Conservation (phyloP, 2,888 invertebrate species). For the Microctonus hyperodae region DNA sequence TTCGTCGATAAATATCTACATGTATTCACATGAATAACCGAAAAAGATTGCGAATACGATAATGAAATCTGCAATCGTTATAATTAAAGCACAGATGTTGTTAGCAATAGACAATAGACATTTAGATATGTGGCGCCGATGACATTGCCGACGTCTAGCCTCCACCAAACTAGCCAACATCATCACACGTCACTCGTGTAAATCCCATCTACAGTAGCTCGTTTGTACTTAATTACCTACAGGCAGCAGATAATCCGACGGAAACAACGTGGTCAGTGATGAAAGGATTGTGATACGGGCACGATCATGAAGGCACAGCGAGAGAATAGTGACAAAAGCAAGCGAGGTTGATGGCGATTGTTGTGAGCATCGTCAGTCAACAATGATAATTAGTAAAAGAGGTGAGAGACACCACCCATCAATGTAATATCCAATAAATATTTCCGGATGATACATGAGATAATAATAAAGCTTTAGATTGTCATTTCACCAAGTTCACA, state of each 20-base stretch:
- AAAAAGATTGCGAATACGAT: constrained; percentile 14
- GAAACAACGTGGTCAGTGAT: constrained; percentile 13
- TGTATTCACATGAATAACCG: not conserved
- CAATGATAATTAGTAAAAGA: not conserved
- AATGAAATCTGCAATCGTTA: constrained; percentile 13
- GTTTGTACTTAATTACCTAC: constrained; percentile 39
- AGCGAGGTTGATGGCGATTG: not conserved
- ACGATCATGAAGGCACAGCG: not conserved
- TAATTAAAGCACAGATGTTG: constrained; percentile 18
- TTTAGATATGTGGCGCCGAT: constrained; percentile 12
- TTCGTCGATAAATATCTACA: too few relatives aligned
- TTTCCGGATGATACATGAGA: not conserved
- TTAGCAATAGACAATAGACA: constrained; percentile 7
- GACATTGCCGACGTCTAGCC: constrained; percentile 19
- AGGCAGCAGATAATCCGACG: constrained; percentile 38
- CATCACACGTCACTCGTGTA: constrained; percentile 19
- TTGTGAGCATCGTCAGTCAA: not conserved
- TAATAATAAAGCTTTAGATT: not conserved
- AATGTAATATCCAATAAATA: not conserved
- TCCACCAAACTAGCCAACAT: not conserved
- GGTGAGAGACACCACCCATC: not conserved
- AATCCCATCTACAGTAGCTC: constrained; percentile 23
- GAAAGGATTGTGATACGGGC: constrained; percentile 9
- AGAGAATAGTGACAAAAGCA: not conserved
- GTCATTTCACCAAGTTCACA: not conserved